Evolutionary conservation across 2,888 invertebrate species (phyloP).

Genomic region (Laothoe populi): DNA sequence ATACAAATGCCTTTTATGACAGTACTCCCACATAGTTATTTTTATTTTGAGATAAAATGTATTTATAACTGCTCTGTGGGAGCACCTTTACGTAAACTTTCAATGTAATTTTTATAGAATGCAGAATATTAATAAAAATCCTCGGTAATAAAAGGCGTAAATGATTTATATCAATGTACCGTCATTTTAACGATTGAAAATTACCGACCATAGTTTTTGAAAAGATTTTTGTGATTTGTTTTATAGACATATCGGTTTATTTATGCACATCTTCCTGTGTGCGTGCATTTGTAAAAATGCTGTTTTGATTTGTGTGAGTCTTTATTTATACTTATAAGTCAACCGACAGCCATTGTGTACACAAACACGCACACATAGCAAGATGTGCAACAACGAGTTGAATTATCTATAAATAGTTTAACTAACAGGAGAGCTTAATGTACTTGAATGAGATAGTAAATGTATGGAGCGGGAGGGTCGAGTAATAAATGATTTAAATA

Average conservation of each 20-base stretch:
- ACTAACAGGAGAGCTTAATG: slow-evolving; percentile 6
- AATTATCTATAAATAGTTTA: slow-evolving; percentile 11
- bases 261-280: no score
- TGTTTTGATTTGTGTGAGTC: no score
- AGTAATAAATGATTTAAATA: not conserved
- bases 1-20: not conserved
- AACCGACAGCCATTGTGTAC: no score
- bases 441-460: not conserved
- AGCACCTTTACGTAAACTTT: slow-evolving; percentile 4
- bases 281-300: no score
- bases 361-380: no score
- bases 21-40: not conserved
- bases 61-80: not conserved
- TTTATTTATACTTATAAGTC: no score
- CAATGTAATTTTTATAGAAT: not conserved
- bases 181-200: not conserved
- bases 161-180: slow-evolving; percentile 1
- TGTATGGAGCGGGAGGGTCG: not conserved
- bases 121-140: no score
- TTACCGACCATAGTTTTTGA: not conserved
- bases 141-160: not conserved
- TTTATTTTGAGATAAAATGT: not conserved
- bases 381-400: no score
- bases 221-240: slow-evolving; percentile 13
- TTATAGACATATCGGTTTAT: no score